These are phyloP conservation scores for Brachionus sp. DNA, from an alignment of 1,140 invertebrate species.

Conservation along the genomic window DNA sequence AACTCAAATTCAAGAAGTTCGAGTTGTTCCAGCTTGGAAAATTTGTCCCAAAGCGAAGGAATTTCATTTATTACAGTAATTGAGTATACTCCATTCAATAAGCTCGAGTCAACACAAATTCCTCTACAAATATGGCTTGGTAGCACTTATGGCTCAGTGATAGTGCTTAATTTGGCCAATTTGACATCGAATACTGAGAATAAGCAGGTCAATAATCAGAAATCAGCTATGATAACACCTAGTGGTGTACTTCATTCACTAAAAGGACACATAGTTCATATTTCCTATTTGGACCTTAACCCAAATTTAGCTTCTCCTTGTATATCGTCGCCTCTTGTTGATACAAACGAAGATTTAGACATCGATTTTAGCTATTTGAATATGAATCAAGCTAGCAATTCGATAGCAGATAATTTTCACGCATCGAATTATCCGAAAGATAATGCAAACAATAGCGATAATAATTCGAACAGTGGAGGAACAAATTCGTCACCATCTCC, in stretches of 20 bases:
- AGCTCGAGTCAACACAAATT: background rate
- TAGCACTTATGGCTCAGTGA: slow-evolving; percentile 14
- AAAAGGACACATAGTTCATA: slow-evolving; percentile 84
- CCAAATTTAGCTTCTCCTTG: slow-evolving; percentile 61
- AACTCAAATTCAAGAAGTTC: slow-evolving; percentile 22
- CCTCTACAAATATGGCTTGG: slow-evolving; percentile 9
- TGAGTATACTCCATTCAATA: background rate
- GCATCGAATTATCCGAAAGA: background rate
- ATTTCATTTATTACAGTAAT: background rate
- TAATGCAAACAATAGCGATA: background rate
- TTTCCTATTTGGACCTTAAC: slow-evolving; percentile 90
- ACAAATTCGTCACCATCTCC: slow-evolving; percentile 27
- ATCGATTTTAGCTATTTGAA: slow-evolving; percentile 34
- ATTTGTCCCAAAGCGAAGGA: slow-evolving; percentile 30
- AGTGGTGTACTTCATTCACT: slow-evolving; percentile 86
- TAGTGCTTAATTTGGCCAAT: slow-evolving; percentile 14
- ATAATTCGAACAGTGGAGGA: background rate
- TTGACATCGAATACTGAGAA: background rate
- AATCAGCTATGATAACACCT: background rate
- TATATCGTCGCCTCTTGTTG: background rate
- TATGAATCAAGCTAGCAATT: slow-evolving; percentile 21
- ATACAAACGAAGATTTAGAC: background rate
- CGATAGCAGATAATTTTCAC: slow-evolving; percentile 41
- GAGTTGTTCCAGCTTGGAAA: slow-evolving; percentile 39
- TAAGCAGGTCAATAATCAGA: background rate